Base-by-base conservation (phyloP, 2,888 invertebrate species). In the Nephrotoma guestfalica region DNA sequence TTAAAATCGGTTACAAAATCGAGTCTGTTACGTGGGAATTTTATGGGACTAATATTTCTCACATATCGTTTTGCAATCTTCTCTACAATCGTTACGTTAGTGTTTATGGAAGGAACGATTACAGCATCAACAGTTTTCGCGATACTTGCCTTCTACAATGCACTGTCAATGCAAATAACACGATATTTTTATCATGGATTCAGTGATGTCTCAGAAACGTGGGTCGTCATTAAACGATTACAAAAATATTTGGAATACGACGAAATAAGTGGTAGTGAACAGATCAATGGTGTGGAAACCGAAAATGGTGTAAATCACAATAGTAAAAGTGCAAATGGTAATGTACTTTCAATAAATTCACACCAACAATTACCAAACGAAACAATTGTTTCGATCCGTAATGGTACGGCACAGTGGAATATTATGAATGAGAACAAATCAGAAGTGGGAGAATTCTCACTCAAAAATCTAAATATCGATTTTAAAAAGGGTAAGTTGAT, bases 1-100 rank as follows among this genome's bases (percentile, higher is more conserved):
- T 85, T 94, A 86, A 92, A 91, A 87, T 92, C 94, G 88, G 93
- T 95, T 0, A 93, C 91, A 30, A 93, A 93, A 83, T 94, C 94
- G 0, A 94, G 94, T 0, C 93, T 94, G 87, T 92, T 95, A 11
- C 92, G 95, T 87, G 94, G 94, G 0, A 89, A 95, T n/a, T 94
- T 95, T 89, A 93, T 96, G 91, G 95, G 95, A 0, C 95, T 96
- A 90, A 95, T 96, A 90, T 91, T 97, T 41, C 97, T 96, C 89
- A 96, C 97, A 0, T 95, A 96, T 40, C 94, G 97, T 89, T 92
- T 96, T 40, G 95, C 97, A 0, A 92, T 97, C 0, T 96, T 96
- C 89, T 92, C 95, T 86, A 95, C 96, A 0, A 93, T 97, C 45
- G 89, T 96, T 0, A 93, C 95, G 0, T 95, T 94, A 91, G 92